These are phyloP conservation scores for Desoria tigrina DNA, from an alignment of 2,888 invertebrate species.

Conservation along the genomic window DNA sequence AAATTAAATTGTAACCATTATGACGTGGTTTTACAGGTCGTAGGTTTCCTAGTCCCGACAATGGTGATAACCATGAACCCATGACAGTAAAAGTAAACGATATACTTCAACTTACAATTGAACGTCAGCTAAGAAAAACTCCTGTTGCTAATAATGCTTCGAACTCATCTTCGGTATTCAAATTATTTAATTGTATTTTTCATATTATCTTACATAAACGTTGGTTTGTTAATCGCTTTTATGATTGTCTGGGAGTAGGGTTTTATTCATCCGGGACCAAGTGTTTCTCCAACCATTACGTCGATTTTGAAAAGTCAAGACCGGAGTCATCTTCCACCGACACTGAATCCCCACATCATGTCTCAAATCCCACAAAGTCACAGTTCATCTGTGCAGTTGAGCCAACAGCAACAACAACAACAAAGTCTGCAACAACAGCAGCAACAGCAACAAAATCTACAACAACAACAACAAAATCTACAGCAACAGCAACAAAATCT, in stretches of 20 bases:
- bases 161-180: constrained; percentile 13
- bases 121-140: constrained; percentile 65
- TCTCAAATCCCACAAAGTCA: constrained; percentile 58
- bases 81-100: constrained; percentile 71
- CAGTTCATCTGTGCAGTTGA: not conserved
- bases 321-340: constrained; percentile 46
- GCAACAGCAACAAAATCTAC: constrained; percentile 26
- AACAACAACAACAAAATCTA: constrained; percentile 54
- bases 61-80: constrained; percentile 57
- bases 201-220: not conserved
- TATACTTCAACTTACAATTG: constrained; percentile 79
- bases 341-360: constrained; percentile 32
- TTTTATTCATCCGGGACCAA: constrained; percentile 49
- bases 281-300: constrained; percentile 53
- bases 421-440: constrained; percentile 36
- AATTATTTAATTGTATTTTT: not conserved
- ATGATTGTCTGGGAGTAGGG: constrained; percentile 1
- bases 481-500: constrained; percentile 56
- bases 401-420: not conserved
- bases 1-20: not conserved
- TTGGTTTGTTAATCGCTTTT: no score
- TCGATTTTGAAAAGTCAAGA: constrained; percentile 54
- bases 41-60: constrained; percentile 51
- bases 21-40: constrained; percentile 14
- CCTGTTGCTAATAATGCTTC: constrained; percentile 37